Base-by-base conservation (phyloP, 2,113 vertebrate genomes). In the Chaetodon trifascialis region DNA sequence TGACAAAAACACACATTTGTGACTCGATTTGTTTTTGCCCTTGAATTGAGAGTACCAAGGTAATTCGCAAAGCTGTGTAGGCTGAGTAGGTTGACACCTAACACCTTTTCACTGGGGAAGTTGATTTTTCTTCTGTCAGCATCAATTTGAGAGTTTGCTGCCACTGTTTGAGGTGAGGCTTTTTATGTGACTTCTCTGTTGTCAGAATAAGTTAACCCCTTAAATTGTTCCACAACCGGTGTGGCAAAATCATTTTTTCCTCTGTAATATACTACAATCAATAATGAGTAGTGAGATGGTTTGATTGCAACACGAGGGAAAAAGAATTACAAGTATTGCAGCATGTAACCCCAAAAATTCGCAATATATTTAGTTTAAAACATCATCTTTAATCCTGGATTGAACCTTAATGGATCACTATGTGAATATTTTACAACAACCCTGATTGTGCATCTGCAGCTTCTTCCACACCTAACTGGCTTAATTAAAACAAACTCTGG, bases 91-190 rank as follows among this genome's bases (percentile, higher is more conserved):
- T 40, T 64, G 86, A 88, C 84, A 82, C 62, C 49, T 52, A 80
- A 83, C 81, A 83, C 83, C 66, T 76, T 79, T 74, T 80, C 66
- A 46, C 67, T 14, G n/a, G 72, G 17, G 87, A 78, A 76, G 55
- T 64, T 15, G 42, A 85, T 86, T 79, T 76, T 65, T 76, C 52
- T 49, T 81, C 77, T 42, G 47, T 86, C 87, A 86, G 76, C 73
- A 70, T 84, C 56, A 80, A 73, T 84, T 86, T 80, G 55, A 73
- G 52, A 68, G 60, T 21, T 19, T 54, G 15, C 68, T 69, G 65
- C 58, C 2, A 19, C 12, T 52, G 47, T 62, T 75, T 55, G 36
- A 63, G 62, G 47, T 54, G 25, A 85, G 25, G 67, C 0, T 76
- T 83, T 81, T 80, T 36, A 78, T 76, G 67, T 74, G 7, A 10